These are phyloP conservation scores for Lamellibrachia luymesi DNA, from an alignment of 1,140 invertebrate genomes.

Conservation along the genomic window DNA sequence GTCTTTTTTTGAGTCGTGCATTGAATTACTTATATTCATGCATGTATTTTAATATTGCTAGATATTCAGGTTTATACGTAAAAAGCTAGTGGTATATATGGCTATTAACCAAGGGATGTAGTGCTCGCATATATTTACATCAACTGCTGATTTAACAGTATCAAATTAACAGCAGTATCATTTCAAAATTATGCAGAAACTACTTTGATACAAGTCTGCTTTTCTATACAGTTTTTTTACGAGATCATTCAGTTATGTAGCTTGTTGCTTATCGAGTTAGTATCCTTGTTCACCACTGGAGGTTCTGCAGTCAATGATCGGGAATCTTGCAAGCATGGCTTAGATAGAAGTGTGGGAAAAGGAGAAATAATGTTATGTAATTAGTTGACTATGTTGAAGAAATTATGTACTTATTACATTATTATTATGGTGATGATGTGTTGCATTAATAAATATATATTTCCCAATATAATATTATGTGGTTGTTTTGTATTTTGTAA, in stretches of 20 bases:
- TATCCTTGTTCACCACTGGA: neutral
- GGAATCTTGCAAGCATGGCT: neutral
- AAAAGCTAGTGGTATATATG: neutral
- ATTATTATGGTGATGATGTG: neutral
- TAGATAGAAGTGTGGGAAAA: neutral
- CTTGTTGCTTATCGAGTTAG: neutral
- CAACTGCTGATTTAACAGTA: neutral
- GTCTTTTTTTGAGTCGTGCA: too few relatives aligned
- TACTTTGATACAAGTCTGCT: neutral
- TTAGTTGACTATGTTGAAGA: neutral
- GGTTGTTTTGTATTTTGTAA: neutral
- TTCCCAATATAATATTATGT: neutral
- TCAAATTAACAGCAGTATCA: neutral
- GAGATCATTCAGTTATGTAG: neutral
- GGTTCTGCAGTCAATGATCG: neutral
- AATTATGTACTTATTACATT: neutral
- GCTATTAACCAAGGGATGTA: neutral
- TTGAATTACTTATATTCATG: neutral
- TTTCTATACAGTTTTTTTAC: neutral
- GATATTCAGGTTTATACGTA: neutral
- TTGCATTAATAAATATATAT: neutral
- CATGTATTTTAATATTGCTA: neutral
- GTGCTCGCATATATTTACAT: neutral
- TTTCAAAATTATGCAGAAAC: neutral
- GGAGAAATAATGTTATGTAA: neutral